Percentiles rank a stretch among this genome's conserved stretches.
Conservation (phyloP, 1,140 invertebrate genomes). For the Rhyacophila brunnea region DNA sequence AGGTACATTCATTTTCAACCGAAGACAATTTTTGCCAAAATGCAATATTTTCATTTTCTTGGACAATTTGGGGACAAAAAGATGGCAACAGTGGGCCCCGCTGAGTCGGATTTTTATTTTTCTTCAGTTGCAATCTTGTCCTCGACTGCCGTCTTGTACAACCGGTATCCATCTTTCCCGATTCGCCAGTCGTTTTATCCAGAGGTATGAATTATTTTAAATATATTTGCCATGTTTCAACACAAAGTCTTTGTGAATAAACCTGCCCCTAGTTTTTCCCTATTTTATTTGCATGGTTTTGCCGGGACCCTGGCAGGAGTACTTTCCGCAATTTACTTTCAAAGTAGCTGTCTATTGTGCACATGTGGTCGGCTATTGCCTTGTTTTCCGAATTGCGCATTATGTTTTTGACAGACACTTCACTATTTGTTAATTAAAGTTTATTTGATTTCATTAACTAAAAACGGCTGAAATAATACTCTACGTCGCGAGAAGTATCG, state of each 20-base stretch:
- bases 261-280: background rate
- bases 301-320: background rate
- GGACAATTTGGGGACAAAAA: too few relatives aligned
- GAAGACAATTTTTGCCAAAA: too few relatives aligned
- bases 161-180: constrained; percentile 24
- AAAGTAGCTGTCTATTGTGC: constrained; percentile 1
- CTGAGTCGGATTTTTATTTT: too few relatives aligned
- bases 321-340: constrained; percentile 11
- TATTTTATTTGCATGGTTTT: background rate
- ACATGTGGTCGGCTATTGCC: constrained; percentile 19
- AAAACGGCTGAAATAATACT: background rate
- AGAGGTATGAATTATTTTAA: constrained; percentile 7
- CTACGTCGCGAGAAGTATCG: constrained; percentile 1
- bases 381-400: constrained; percentile 29
- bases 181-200: constrained; percentile 14
- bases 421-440: constrained; percentile 12
- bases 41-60: too few relatives aligned
- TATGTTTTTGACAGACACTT: constrained; percentile 26
- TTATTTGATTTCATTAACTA: background rate
- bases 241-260: background rate
- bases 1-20: too few relatives aligned
- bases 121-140: constrained; percentile 17
- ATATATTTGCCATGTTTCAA: background rate
- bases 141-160: constrained; percentile 9
- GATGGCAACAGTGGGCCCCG: too few relatives aligned